Conservation (phyloP, 53 echinoderm and acorn worm genomes). For the Holothuria leucospilota region DNA sequence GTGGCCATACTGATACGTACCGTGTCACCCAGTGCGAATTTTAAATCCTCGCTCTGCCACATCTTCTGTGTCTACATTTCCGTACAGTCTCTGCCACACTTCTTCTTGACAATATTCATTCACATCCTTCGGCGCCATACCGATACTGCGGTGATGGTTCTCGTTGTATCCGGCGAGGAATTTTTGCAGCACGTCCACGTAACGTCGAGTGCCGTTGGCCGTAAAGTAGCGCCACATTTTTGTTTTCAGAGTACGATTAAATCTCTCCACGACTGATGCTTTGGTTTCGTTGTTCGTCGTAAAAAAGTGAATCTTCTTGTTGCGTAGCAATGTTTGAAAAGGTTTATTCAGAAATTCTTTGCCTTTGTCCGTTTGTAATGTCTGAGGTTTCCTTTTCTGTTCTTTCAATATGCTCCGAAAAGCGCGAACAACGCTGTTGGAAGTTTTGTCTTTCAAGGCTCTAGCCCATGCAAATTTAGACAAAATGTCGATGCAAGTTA, state of each 20-base stretch:
- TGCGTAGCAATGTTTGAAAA: slow-evolving; percentile 18
- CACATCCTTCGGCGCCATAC: slow-evolving; percentile 18
- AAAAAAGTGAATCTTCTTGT: slow-evolving; percentile 48
- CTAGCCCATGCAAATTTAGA: too few relatives aligned
- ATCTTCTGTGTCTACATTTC: background rate
- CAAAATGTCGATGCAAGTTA: slow-evolving; percentile 74
- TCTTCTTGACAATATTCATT: slow-evolving; percentile 19
- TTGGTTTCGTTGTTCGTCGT: slow-evolving; percentile 66
- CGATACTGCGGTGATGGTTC: slow-evolving; percentile 43
- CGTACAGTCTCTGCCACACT: slow-evolving; percentile 49
- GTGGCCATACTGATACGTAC: slow-evolving; percentile 31
- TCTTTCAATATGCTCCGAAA: too few relatives aligned
- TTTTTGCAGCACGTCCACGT: slow-evolving; percentile 9
- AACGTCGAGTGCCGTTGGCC: slow-evolving; percentile 36
- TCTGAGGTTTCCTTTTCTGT: background rate
- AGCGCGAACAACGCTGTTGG: background rate
- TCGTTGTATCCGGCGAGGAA: slow-evolving; percentile 18
- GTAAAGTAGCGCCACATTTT: slow-evolving; percentile 56
- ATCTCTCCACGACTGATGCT: slow-evolving; percentile 51
- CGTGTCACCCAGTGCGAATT: background rate
- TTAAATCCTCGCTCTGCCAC: background rate
- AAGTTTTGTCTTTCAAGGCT: too few relatives aligned
- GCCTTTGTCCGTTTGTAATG: slow-evolving; percentile 33
- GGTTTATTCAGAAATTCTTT: slow-evolving; percentile 30
- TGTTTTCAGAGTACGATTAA: slow-evolving; percentile 55